Conservation (phyloP, 2,888 invertebrate genomes). For the Patella depressa region DNA sequence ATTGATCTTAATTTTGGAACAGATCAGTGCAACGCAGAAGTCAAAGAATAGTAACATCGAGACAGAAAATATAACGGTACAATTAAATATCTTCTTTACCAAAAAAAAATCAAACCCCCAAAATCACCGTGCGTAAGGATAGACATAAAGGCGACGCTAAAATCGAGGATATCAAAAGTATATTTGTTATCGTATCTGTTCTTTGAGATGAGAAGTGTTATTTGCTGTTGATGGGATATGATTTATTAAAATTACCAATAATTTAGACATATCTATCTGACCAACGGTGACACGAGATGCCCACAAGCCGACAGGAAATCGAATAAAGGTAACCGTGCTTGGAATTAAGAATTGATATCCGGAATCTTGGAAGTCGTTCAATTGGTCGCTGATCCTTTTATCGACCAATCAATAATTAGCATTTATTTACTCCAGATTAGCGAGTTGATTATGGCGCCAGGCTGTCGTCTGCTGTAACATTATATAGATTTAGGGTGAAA, state of each 20-base stretch:
- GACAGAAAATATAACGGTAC: background rate
- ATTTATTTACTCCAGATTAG: conserved; percentile 4
- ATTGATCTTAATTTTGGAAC: background rate
- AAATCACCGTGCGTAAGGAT: no score
- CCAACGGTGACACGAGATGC: background rate
- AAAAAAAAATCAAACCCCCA: no score
- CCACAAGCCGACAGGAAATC: background rate
- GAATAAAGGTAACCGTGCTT: conserved; percentile 10
- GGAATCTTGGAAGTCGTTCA: background rate
- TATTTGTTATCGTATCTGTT: background rate
- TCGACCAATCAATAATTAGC: conserved; percentile 10
- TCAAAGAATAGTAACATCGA: background rate
- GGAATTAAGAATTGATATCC: conserved; percentile 7
- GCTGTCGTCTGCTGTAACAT: background rate
- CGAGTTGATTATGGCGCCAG: conserved; percentile 4
- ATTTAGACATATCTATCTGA: background rate
- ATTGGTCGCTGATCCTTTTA: conserved; percentile 4
- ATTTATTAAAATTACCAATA: background rate
- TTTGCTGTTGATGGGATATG: no score
- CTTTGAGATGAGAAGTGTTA: no score
- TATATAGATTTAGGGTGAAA: background rate
- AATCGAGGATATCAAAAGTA: background rate
- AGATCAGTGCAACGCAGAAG: background rate
- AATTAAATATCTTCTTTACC: background rate
- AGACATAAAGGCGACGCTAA: no score